Conservation (phyloP, 2,797 vertebrate genomes). For the Enteromius trimaculatus region DNA sequence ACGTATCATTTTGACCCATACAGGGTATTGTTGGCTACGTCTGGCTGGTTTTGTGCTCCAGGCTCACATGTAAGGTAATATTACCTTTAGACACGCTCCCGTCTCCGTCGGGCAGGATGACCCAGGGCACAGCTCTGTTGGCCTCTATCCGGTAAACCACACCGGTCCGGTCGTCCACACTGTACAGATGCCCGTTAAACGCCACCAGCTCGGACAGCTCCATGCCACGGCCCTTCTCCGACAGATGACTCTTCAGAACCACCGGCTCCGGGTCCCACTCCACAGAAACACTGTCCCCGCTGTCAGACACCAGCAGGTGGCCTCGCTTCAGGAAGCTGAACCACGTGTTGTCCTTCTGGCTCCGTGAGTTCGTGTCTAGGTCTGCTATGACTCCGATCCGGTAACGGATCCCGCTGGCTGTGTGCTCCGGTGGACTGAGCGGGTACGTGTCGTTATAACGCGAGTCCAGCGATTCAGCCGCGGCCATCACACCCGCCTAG, state of each 20-base stretch:
- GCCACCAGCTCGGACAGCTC: conserved; percentile 93
- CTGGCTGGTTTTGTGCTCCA: too few relatives aligned
- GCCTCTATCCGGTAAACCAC: conserved; percentile 90
- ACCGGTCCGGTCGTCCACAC: conserved; percentile 92
- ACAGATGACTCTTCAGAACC: conserved; percentile 88
- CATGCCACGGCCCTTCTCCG: conserved; percentile 95
- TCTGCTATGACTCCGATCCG: conserved; percentile 91
- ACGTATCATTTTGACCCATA: too few relatives aligned
- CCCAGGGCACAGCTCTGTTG: conserved; percentile 90
- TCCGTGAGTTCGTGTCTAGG: conserved; percentile 87
- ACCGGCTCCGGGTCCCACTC: conserved; percentile 87
- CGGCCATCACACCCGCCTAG: conserved; percentile 27
- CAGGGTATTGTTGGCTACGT: too few relatives aligned
- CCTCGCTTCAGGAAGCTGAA: conserved; percentile 92
- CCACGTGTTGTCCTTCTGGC: conserved; percentile 85
- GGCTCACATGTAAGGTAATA: too few relatives aligned
- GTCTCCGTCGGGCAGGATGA: conserved; percentile 91
- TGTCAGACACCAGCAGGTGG: conserved; percentile 82
- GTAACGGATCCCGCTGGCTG: conserved; percentile 83
- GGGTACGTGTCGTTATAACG: conserved; percentile 94
- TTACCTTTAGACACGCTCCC: conserved; percentile 86
- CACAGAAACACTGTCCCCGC: conserved; percentile 82
- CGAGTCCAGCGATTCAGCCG: background rate
- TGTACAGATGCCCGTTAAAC: conserved; percentile 93
- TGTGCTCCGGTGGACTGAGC: conserved; percentile 84